Evolutionary conservation across 1,140 invertebrate species (phyloP).

Genomic region (Drosophila grimshawi): DNA sequence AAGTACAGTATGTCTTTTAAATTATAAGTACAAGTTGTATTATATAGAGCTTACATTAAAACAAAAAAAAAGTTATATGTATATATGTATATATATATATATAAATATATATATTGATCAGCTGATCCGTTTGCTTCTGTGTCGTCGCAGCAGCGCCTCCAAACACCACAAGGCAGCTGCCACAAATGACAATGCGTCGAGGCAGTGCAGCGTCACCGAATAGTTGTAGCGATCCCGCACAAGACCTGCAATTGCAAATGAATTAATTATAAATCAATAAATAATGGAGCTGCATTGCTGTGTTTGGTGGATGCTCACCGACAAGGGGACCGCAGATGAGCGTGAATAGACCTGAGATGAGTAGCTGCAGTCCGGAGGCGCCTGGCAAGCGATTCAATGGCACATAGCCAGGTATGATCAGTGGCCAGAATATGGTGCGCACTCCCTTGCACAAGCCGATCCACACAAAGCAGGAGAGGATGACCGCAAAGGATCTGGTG

Average conservation of each 20-base stretch:
- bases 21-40: neutral
- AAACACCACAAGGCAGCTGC: slow-evolving; percentile 86
- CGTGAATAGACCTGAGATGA: slow-evolving; percentile 87
- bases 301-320: slow-evolving; percentile 81
- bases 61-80: neutral
- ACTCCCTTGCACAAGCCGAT: slow-evolving; percentile 88
- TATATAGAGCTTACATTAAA: neutral
- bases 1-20: neutral
- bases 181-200: slow-evolving; percentile 87
- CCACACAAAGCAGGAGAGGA: slow-evolving; percentile 86
- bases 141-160: slow-evolving; percentile 70
- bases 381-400: slow-evolving; percentile 87
- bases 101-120: slow-evolving; percentile 1
- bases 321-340: slow-evolving; percentile 86
- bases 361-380: slow-evolving; percentile 87
- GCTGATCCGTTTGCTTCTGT: slow-evolving; percentile 39
- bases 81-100: too few relatives aligned
- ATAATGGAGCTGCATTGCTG: too few relatives aligned
- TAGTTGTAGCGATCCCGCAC: slow-evolving; percentile 87
- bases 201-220: slow-evolving; percentile 86
- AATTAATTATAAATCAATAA: too few relatives aligned
- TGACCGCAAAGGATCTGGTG: slow-evolving; percentile 84
- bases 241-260: slow-evolving; percentile 84
- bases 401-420: slow-evolving; percentile 88
- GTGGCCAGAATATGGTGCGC: slow-evolving; percentile 88